phyloP scores from a whole-genome alignment of 2,797 vertebrate genomes.

The Myotis daubentonii region DNA sequence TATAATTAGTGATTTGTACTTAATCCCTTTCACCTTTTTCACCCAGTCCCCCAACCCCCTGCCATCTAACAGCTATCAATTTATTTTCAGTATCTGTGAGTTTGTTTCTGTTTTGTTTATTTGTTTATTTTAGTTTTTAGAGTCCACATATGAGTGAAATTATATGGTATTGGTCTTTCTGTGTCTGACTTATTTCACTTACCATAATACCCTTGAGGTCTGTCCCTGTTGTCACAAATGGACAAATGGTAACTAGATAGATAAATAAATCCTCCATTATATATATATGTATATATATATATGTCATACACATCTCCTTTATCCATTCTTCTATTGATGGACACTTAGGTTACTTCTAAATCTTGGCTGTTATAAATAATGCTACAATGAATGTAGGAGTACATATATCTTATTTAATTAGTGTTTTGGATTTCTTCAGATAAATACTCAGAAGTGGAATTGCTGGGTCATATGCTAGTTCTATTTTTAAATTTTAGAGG shows the following conservation, averaged over 20 bases:
- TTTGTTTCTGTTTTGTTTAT: background rate
- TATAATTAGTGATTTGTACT: background rate
- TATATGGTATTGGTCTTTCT: background rate
- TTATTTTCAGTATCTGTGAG: background rate
- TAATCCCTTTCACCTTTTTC: background rate
- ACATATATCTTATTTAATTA: background rate
- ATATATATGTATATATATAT: too few relatives aligned
- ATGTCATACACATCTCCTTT: background rate
- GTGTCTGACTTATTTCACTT: background rate
- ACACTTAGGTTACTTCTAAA: background rate
- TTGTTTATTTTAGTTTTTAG: background rate
- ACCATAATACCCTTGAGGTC: background rate
- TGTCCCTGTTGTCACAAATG: background rate
- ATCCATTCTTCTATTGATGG: background rate
- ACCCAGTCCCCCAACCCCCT: background rate
- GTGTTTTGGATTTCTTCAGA: background rate
- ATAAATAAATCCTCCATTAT: background rate
- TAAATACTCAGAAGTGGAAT: background rate
- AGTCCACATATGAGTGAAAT: background rate
- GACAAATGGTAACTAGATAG: background rate
- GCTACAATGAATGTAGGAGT: background rate
- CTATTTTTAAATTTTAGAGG: background rate
- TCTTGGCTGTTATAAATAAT: background rate
- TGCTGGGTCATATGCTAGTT: background rate
- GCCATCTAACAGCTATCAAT: background rate